Conservation (phyloP, 1,140 invertebrate genomes). For the Tyrophagus putrescentiae region DNA sequence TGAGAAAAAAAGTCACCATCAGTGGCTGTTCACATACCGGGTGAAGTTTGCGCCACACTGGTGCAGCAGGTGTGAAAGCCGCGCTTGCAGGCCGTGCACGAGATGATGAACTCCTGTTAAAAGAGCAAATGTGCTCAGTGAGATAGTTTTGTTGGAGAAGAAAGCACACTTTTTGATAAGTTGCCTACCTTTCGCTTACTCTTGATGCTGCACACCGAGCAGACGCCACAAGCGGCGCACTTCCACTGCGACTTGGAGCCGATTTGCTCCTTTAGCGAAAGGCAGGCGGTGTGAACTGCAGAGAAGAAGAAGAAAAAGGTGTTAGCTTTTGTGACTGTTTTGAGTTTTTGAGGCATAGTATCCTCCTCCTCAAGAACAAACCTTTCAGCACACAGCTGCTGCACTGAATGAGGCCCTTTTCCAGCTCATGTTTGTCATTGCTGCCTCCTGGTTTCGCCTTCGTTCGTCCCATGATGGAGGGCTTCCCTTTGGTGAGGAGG, state of each 20-base stretch:
- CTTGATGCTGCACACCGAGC: constrained; percentile 32
- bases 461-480: not conserved
- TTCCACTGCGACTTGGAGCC: constrained; percentile 34
- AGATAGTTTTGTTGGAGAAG: constrained; percentile 22
- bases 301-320: constrained; percentile 14
- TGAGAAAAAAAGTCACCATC: too few relatives aligned
- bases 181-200: constrained; percentile 1
- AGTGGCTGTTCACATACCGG: not conserved
- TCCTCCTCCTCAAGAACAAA: not conserved
- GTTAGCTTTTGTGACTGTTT: not conserved
- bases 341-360: too few relatives aligned
- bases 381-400: constrained; percentile 13
- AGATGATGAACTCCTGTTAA: constrained; percentile 18
- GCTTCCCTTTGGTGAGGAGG: not conserved
- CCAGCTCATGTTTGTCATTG: not conserved
- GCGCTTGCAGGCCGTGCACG: constrained; percentile 20
- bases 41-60: constrained; percentile 1
- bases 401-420: not conserved
- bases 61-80: constrained; percentile 21
- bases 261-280: constrained; percentile 33
- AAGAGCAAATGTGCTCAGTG: not conserved
- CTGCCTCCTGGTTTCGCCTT: not conserved
- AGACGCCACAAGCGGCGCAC: constrained; percentile 38
- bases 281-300: constrained; percentile 39
- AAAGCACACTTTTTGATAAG: not conserved